A percentile compares a stretch with the other conserved stretches of the same genome.
phyloP scores from a whole-genome alignment of 2,797 vertebrate genomes.

The Platalea minor region DNA sequence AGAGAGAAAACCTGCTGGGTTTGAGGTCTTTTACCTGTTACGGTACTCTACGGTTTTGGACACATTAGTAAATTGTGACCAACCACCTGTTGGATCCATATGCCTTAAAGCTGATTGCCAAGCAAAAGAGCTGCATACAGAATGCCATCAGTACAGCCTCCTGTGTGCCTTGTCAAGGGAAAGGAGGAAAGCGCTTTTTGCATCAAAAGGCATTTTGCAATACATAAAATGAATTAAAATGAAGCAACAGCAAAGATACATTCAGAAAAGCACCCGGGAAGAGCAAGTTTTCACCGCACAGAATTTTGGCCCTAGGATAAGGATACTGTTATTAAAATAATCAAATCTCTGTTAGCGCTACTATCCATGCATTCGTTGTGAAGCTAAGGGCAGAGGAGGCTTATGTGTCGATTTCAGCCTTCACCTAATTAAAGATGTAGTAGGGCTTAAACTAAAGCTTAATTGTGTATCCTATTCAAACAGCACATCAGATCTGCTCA shows the following conservation, averaged over 20 bases:
- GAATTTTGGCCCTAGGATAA: neutral
- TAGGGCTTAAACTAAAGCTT: slow-evolving; percentile 22
- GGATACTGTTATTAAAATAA: neutral
- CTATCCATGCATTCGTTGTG: neutral
- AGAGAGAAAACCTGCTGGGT: neutral
- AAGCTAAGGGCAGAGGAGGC: neutral
- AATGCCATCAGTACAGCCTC: neutral
- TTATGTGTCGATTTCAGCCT: neutral
- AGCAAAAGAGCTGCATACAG: neutral
- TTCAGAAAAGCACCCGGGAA: neutral
- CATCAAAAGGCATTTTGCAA: neutral
- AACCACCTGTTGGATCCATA: slow-evolving; percentile 50
- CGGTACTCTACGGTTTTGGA: neutral
- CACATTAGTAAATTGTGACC: neutral
- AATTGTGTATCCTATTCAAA: neutral
- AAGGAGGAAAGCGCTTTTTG: neutral
- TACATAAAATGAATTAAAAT: neutral
- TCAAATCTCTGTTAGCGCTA: neutral
- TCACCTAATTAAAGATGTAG: slow-evolving; percentile 8
- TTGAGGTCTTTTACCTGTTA: neutral
- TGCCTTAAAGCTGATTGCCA: slow-evolving; percentile 27
- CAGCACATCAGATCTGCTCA: neutral
- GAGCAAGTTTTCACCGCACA: neutral
- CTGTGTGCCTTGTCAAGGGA: neutral
- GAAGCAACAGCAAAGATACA: neutral